Conservation (phyloP, 2,113 vertebrate genomes). For the Spermophilus dauricus region DNA sequence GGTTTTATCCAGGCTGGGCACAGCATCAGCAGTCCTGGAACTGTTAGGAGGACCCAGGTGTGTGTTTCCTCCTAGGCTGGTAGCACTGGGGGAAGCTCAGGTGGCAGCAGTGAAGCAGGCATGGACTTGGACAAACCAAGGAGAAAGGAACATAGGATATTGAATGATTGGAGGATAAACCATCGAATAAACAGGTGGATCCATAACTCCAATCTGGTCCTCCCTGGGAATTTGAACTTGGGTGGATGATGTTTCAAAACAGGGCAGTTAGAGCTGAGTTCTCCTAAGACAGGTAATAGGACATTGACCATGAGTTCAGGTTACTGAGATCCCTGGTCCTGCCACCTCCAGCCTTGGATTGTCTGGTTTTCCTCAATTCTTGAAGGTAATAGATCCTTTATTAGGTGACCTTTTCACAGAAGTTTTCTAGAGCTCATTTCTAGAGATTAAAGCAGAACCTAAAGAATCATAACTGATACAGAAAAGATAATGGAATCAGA, state of each 20-base stretch:
- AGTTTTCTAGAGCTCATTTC: background rate
- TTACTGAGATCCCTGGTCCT: background rate
- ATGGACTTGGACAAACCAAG: background rate
- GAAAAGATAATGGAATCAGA: background rate
- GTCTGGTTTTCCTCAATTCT: background rate
- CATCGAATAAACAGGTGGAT: background rate
- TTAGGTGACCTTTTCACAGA: background rate
- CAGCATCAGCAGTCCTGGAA: background rate
- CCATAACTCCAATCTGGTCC: background rate
- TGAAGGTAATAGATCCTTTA: background rate
- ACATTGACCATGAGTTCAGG: background rate
- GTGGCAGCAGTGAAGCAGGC: background rate
- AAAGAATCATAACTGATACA: background rate
- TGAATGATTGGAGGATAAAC: background rate
- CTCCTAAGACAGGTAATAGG: background rate
- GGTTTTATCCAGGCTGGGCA: background rate
- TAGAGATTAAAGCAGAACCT: background rate
- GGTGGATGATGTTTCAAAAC: background rate
- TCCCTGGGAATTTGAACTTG: background rate
- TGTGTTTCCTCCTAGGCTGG: background rate
- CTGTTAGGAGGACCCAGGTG: background rate
- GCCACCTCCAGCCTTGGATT: background rate
- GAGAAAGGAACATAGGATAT: background rate
- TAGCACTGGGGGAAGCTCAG: background rate
- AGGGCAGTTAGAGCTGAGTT: background rate